These are phyloP conservation scores for Drosophila pseudotalamancana DNA, from an alignment of 2,888 invertebrate species.

Conservation along the genomic window DNA sequence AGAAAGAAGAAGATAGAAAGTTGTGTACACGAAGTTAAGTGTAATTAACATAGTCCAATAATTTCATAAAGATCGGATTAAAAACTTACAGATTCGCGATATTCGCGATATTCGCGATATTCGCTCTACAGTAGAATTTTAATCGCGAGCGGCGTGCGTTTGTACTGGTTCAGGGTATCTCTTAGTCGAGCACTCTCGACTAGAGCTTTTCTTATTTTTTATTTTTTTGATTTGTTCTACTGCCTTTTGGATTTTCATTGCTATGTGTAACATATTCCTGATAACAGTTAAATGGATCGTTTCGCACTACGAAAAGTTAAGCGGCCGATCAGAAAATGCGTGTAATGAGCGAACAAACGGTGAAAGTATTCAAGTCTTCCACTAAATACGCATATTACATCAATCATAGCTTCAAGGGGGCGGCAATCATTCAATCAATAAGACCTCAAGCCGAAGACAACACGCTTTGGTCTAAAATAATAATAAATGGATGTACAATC, in stretches of 20 bases:
- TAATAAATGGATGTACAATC: constrained; percentile 4
- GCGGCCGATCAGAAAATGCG: constrained; percentile 33
- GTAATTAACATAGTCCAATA: too few relatives aligned
- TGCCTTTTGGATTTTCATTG: not conserved
- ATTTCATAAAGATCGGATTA: too few relatives aligned
- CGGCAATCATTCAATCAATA: constrained; percentile 40
- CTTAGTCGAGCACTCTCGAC: too few relatives aligned
- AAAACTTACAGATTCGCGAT: too few relatives aligned
- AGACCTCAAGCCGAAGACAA: constrained; percentile 8
- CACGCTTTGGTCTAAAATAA: constrained; percentile 18
- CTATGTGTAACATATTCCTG: too few relatives aligned
- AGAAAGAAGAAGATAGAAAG: too few relatives aligned
- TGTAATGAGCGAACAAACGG: constrained; percentile 66
- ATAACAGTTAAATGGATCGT: constrained; percentile 62
- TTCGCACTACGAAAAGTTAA: constrained; percentile 37
- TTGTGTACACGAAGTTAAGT: too few relatives aligned
- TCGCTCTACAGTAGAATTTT: too few relatives aligned
- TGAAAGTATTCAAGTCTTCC: constrained; percentile 47
- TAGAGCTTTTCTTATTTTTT: not conserved
- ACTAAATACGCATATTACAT: constrained; percentile 37
- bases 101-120: too few relatives aligned
- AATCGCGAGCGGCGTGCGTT: too few relatives aligned
- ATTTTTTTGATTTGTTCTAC: not conserved
- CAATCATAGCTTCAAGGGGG: constrained; percentile 46
- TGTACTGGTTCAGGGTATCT: too few relatives aligned